Conservation (phyloP, 2,797 vertebrate genomes). For the Silurus aristotelis region DNA sequence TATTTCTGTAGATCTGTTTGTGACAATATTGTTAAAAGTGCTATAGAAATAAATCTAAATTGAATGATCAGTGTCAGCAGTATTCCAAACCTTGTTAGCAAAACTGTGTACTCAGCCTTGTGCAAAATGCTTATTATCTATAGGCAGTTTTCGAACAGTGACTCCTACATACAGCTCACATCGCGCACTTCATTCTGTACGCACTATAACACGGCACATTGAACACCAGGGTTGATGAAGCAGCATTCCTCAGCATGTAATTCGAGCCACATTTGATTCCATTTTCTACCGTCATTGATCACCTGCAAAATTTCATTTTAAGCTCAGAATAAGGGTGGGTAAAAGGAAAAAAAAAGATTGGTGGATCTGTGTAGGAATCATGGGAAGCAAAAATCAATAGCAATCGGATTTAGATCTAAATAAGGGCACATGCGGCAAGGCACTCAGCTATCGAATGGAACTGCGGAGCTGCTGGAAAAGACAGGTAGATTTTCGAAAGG, state of each 20-base stretch:
- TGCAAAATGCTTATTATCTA: conserved; percentile 6
- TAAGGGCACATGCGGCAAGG: conserved; percentile 70
- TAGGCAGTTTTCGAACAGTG: background rate
- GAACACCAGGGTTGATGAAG: conserved; percentile 47
- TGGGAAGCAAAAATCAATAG: conserved; percentile 76
- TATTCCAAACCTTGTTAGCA: background rate
- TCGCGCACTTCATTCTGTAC: background rate
- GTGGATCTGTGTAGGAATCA: conserved; percentile 66
- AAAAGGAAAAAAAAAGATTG: conserved; percentile 49
- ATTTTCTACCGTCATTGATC: conserved; percentile 69
- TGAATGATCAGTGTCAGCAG: too few species aligned
- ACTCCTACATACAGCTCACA: conserved; percentile 11
- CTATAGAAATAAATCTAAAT: too few species aligned
- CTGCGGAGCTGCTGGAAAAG: conserved; percentile 51
- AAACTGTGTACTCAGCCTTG: background rate
- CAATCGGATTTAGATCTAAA: conserved; percentile 80
- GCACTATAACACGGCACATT: conserved; percentile 10
- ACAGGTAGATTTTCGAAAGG: conserved; percentile 58
- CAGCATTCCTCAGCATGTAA: conserved; percentile 55
- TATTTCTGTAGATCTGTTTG: too few species aligned
- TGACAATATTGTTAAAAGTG: too few species aligned
- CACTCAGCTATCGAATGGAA: conserved; percentile 69
- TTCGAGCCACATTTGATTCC: conserved; percentile 69
- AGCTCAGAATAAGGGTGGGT: conserved; percentile 67
- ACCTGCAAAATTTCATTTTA: conserved; percentile 70